phyloP scores from a whole-genome alignment of 2,113 vertebrate genomes.

The Rhineura floridana region DNA sequence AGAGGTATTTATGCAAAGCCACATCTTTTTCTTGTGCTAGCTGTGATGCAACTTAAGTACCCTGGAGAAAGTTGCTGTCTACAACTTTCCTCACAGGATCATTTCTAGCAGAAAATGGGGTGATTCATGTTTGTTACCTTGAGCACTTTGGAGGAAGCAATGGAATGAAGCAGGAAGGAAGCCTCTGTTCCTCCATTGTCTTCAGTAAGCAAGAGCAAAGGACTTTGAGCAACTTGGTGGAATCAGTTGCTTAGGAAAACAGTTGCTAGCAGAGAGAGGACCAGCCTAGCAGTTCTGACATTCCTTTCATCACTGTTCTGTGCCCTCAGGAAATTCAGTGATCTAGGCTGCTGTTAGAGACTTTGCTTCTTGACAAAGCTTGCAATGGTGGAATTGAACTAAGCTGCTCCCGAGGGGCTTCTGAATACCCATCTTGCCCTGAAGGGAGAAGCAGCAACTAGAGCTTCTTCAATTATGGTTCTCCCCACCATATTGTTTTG shows the following conservation, averaged over 20 bases:
- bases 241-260: background rate
- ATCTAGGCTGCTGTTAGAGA: background rate
- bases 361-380: background rate
- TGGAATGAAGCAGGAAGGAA: background rate
- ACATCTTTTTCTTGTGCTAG: background rate
- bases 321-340: background rate
- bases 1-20: slow-evolving; percentile 81
- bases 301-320: background rate
- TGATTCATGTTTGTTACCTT: background rate
- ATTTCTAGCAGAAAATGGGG: background rate
- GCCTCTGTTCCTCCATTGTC: background rate
- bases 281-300: background rate
- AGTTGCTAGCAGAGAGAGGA: background rate
- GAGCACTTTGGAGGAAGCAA: background rate
- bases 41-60: background rate
- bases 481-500: no score
- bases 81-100: background rate
- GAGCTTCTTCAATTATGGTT: no score
- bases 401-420: no score
- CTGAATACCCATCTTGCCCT: no score
- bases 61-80: background rate
- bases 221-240: background rate
- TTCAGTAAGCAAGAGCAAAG: no score
- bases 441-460: no score
- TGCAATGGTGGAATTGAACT: no score